Evolutionary conservation across 2,888 invertebrate genomes (phyloP).

Genomic region (Lochmaea crataegi): DNA sequence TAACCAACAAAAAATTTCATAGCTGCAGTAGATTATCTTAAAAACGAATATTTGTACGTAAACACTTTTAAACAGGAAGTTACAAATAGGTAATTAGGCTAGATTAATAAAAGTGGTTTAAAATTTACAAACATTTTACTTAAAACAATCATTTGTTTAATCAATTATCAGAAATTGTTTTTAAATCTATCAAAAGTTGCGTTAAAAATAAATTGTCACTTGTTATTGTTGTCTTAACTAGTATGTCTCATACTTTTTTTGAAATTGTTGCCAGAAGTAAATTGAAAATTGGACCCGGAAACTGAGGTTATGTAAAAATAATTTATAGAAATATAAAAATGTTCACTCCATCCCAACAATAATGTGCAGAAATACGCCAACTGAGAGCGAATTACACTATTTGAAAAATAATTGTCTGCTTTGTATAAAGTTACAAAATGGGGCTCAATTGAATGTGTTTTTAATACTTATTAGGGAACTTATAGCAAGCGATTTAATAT

Average conservation of each 20-base stretch:
- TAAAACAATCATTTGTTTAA: neutral
- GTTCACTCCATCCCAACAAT: too few species aligned
- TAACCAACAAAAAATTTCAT: neutral
- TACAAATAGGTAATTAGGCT: neutral
- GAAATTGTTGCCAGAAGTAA: too few species aligned
- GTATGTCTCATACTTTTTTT: neutral
- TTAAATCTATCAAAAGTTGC: neutral
- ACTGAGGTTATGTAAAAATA: too few species aligned
- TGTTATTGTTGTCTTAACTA: neutral
- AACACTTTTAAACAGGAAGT: neutral
- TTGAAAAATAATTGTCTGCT: too few species aligned
- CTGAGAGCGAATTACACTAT: too few species aligned
- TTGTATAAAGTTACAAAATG: too few species aligned
- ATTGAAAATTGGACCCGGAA: too few species aligned
- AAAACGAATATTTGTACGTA: neutral
- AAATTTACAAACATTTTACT: neutral
- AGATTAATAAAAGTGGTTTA: neutral
- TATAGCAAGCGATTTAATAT: too few species aligned
- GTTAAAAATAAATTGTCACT: neutral
- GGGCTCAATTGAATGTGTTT: too few species aligned
- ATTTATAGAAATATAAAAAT: too few species aligned
- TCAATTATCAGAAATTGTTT: neutral
- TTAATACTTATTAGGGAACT: too few species aligned
- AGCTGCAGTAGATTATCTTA: neutral
- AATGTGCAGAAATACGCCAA: too few species aligned